Percentiles rank a stretch among this genome's conserved stretches.
These are phyloP conservation scores for Drosophila tropicalis DNA, from an alignment of 1,140 invertebrate genomes.

Conservation along the genomic window DNA sequence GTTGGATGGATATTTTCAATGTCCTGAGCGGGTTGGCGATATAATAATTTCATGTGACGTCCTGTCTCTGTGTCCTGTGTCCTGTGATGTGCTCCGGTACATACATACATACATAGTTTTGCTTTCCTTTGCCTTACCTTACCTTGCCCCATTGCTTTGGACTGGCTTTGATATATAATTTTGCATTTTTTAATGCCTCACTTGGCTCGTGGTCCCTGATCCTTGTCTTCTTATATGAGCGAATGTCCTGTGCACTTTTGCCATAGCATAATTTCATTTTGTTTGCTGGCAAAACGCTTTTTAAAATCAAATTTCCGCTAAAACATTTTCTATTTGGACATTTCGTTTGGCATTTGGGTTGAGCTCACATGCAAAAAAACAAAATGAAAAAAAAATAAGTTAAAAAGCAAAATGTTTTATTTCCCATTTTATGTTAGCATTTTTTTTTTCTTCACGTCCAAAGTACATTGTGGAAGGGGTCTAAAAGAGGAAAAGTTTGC, in stretches of 20 bases:
- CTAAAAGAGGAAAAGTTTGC: neutral
- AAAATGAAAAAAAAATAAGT: neutral
- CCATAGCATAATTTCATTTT: slow-evolving; percentile 81
- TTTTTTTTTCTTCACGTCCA: neutral
- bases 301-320: slow-evolving; percentile 82
- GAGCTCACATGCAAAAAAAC: slow-evolving; percentile 40
- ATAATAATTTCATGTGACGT: slow-evolving; percentile 80
- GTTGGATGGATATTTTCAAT: slow-evolving; percentile 68
- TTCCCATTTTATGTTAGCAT: too few species aligned
- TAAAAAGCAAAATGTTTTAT: too few species aligned
- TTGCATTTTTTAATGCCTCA: slow-evolving; percentile 80
- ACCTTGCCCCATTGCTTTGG: slow-evolving; percentile 19
- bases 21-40: slow-evolving; percentile 63
- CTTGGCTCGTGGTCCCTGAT: slow-evolving; percentile 56
- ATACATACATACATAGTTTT: slow-evolving; percentile 8
- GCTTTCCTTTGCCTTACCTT: slow-evolving; percentile 22
- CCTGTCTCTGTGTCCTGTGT: slow-evolving; percentile 10
- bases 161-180: slow-evolving; percentile 79
- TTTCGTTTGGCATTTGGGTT: slow-evolving; percentile 59
- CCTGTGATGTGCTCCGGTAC: slow-evolving; percentile 7
- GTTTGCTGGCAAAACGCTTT: slow-evolving; percentile 81
- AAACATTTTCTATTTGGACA: slow-evolving; percentile 76
- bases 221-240: slow-evolving; percentile 6
- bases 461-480: neutral
- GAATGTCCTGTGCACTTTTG: slow-evolving; percentile 70